Percentiles rank a stretch among this genome's conserved stretches.
These are phyloP conservation scores for Sterna hirundo DNA, from an alignment of 2,113 vertebrate genomes.

Conservation along the genomic window DNA sequence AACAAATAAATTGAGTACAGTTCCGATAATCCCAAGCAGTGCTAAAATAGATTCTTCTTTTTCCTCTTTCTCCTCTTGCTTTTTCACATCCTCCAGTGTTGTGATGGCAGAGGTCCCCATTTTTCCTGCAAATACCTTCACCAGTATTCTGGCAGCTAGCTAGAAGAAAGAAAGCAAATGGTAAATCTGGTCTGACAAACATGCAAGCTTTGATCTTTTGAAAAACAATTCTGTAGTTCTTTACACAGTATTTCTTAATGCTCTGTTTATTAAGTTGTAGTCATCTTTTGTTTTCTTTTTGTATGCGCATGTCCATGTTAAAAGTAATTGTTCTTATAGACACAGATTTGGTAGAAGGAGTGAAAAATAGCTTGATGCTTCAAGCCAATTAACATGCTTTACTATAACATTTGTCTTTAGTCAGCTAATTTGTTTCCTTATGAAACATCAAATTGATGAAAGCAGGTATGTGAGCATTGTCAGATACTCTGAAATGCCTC, in stretches of 20 bases:
- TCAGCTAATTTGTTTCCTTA: not conserved
- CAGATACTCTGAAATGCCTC: not conserved
- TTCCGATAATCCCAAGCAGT: conserved; percentile 87
- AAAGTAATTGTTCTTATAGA: not conserved
- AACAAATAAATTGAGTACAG: conserved; percentile 89
- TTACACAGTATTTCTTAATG: not conserved
- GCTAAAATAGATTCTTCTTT: conserved; percentile 90
- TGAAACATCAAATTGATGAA: not conserved
- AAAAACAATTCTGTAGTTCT: not conserved
- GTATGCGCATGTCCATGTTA: not conserved
- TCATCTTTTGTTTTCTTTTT: not conserved
- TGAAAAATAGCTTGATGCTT: not conserved
- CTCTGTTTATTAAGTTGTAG: not conserved
- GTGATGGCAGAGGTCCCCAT: conserved; percentile 86
- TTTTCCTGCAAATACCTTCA: conserved; percentile 77
- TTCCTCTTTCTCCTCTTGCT: conserved; percentile 87
- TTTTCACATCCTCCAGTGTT: conserved; percentile 84
- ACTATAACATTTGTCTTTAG: not conserved
- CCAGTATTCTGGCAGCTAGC: conserved; percentile 79
- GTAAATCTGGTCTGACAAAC: conserved; percentile 32
- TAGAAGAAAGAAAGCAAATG: conserved; percentile 70
- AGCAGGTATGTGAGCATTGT: not conserved
- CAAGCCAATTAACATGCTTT: not conserved
- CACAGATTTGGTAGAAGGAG: not conserved
- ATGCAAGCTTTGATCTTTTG: not conserved